These are phyloP conservation scores for Anas bahamensis DNA, from an alignment of 2,797 vertebrate species.

Conservation along the genomic window DNA sequence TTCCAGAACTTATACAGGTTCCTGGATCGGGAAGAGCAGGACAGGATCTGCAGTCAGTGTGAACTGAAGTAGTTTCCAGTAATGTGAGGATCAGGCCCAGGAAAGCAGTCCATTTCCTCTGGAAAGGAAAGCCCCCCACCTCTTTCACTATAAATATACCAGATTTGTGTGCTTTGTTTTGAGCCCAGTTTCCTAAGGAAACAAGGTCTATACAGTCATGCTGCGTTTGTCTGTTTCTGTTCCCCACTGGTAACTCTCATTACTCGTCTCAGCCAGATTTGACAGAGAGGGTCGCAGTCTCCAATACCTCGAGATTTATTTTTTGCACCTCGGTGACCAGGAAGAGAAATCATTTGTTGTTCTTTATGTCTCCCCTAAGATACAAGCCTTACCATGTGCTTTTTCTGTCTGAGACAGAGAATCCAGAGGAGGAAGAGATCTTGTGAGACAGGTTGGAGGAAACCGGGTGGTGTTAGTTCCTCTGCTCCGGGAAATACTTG, in stretches of 20 bases:
- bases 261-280: neutral
- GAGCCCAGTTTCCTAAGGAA: conserved; percentile 68
- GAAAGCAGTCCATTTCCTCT: conserved; percentile 34
- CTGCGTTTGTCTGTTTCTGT: conserved; percentile 51
- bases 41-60: neutral
- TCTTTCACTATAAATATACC: conserved; percentile 33
- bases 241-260: neutral
- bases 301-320: neutral
- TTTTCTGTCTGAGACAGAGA: neutral
- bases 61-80: neutral
- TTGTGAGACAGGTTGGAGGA: conserved; percentile 48
- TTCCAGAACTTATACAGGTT: neutral
- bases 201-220: conserved; percentile 23
- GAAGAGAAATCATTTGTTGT: neutral
- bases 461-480: conserved; percentile 39
- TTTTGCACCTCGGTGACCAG: neutral
- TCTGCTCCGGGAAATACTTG: neutral
- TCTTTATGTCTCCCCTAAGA: neutral
- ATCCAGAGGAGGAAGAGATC: neutral
- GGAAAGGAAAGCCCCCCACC: conserved; percentile 40
- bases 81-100: neutral
- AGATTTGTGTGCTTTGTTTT: conserved; percentile 52
- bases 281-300: neutral
- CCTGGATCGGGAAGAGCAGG: neutral
- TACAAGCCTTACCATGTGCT: neutral